Percentiles rank a stretch among this genome's conserved stretches.
Evolutionary conservation across 2,113 vertebrate species (phyloP).

Genomic region (Eublepharis macularius): DNA sequence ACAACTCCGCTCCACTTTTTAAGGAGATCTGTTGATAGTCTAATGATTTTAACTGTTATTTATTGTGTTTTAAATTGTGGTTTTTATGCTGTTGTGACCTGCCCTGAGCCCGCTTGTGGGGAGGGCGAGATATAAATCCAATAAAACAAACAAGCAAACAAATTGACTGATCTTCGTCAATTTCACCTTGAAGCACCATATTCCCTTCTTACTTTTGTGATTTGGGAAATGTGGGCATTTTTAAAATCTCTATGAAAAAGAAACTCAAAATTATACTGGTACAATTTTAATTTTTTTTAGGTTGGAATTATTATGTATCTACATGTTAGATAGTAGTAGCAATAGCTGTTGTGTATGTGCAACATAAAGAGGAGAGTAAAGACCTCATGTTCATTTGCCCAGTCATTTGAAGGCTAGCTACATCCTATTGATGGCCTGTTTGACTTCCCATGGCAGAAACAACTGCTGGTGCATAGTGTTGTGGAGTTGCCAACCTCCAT

Average conservation of each 20-base stretch:
- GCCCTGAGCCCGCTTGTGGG: no score
- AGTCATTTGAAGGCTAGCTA: neutral
- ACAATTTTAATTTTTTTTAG: neutral
- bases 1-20: no score
- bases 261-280: constrained; percentile 11
- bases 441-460: no score
- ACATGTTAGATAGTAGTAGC: neutral
- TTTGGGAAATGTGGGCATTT: constrained; percentile 47
- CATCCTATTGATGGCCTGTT: neutral
- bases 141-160: no score
- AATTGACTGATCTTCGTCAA: constrained; percentile 46
- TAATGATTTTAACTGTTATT: no score
- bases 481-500: no score
- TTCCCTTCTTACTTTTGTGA: constrained; percentile 43
- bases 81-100: no score
- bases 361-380: neutral
- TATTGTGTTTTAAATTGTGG: no score
- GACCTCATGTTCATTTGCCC: neutral
- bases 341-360: neutral
- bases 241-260: constrained; percentile 22
- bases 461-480: no score
- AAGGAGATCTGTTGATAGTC: no score
- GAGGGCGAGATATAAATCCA: no score
- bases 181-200: constrained; percentile 12
- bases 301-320: neutral